These are phyloP conservation scores for Heloderma charlesbogerti DNA, from an alignment of 2,113 vertebrate species.

Conservation along the genomic window DNA sequence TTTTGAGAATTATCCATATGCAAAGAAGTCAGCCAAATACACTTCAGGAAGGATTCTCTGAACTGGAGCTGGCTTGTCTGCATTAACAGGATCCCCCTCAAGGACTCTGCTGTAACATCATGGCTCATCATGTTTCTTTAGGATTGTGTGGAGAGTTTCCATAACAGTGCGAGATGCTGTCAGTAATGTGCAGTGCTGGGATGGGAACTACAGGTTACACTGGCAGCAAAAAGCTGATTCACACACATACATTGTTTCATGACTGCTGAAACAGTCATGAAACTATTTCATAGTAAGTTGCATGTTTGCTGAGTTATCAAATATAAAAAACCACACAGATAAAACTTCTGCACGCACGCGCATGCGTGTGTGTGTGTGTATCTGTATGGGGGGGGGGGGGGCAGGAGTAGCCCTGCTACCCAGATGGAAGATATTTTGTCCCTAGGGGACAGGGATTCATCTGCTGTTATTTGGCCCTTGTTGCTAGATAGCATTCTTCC, in stretches of 20 bases:
- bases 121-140: background rate
- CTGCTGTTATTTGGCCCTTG: background rate
- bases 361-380: too few relatives aligned
- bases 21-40: background rate
- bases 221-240: background rate
- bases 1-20: background rate
- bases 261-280: background rate
- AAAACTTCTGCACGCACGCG: too few relatives aligned
- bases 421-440: background rate
- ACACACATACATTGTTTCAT: too few relatives aligned
- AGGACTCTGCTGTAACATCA: background rate
- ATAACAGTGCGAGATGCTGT: background rate
- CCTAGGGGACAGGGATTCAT: background rate
- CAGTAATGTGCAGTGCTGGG: background rate
- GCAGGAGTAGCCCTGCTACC: background rate
- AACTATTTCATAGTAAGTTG: background rate
- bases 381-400: too few relatives aligned
- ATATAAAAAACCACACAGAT: too few relatives aligned
- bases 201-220: background rate
- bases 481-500: background rate
- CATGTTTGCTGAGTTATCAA: background rate
- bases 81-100: background rate
- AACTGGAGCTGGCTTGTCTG: background rate
- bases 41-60: background rate
- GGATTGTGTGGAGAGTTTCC: background rate